A percentile compares a stretch with the other conserved stretches of the same genome.
phyloP scores from a whole-genome alignment of 2,888 invertebrate species.

The Drosophila lacicola region DNA sequence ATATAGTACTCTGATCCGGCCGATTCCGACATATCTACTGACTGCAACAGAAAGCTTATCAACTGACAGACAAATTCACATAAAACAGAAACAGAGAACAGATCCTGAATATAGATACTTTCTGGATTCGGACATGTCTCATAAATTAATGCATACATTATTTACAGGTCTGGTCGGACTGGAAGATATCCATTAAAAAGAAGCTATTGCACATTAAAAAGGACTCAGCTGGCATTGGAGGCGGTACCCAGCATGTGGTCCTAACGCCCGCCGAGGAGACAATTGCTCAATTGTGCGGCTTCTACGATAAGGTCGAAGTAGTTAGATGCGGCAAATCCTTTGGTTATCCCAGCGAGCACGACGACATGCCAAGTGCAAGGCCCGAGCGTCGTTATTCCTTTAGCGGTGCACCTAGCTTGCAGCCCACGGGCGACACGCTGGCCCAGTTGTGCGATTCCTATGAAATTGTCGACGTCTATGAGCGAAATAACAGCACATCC shows the following conservation, averaged over 20 bases:
- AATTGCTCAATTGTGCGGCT: slow-evolving; percentile 10
- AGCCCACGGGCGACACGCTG: neutral
- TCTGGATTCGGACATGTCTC: too few relatives aligned
- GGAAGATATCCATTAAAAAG: slow-evolving; percentile 3
- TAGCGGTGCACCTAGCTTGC: neutral
- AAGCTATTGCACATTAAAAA: slow-evolving; percentile 5
- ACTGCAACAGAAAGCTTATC: too few relatives aligned
- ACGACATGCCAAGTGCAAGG: neutral
- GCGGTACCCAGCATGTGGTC: neutral
- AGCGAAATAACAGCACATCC: neutral
- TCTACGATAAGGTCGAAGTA: neutral
- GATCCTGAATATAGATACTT: too few relatives aligned
- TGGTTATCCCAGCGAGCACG: neutral
- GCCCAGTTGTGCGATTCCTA: neutral
- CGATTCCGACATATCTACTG: too few relatives aligned
- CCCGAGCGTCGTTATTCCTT: neutral
- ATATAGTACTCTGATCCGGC: too few relatives aligned
- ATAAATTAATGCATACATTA: too few relatives aligned
- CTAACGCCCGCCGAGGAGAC: neutral
- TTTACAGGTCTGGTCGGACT: slow-evolving; percentile 13
- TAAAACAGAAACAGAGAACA: too few relatives aligned
- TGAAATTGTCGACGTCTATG: neutral
- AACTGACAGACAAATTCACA: too few relatives aligned
- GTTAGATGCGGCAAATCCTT: neutral
- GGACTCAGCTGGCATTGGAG: neutral